Base-by-base conservation (phyloP, 2,797 vertebrate genomes). In the Miichthys miiuy region DNA sequence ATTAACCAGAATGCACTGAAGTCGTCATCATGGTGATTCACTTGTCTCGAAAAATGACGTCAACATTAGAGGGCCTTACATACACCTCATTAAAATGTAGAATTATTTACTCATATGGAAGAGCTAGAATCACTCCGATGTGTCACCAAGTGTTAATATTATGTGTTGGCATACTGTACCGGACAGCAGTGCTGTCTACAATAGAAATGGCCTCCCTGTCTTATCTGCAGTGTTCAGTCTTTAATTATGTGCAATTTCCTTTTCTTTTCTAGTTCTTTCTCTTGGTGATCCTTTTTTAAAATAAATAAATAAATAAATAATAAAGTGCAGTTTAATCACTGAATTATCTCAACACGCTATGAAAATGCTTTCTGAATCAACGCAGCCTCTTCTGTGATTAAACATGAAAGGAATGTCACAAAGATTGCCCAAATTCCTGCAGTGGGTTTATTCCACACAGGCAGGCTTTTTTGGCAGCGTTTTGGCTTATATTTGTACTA, bases 331-430 rank as follows among this genome's bases (percentile, higher is more conserved):
- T 72, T 73, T 77, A 82, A 85, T 86, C 56, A 67, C 57, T 47
- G 55, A 77, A 71, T 84, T 67, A 68, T 63, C 75, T 77, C 60
- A 54, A 62, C 52, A 52, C 48, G 34, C 27, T 58, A 66, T 73
- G 60, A 78, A 82, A 74, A 79, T 68, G 64, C 51, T 62, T 25
- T 80, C 73, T 72, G 70, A 83, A 82, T 79, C 68, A 72, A 50
- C 75, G 48, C 42, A 3, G 30, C 58, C 60, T 70, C 48, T 50
- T 72, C 69, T 86, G 54, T 86, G 80, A 85, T 82, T 79, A 79
- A 79, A 83, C 68, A 54, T 66, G 69, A 89, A 77, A 78, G 67
- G 69, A 89, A 83, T 86, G 78, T 86, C 79, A 63, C 60, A 76
- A 80, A 81, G 68, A 89, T 84, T 77, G 58, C 72, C 72, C 67